Base-by-base conservation (phyloP, 2,113 vertebrate species). In the Saccopteryx bilineata region DNA sequence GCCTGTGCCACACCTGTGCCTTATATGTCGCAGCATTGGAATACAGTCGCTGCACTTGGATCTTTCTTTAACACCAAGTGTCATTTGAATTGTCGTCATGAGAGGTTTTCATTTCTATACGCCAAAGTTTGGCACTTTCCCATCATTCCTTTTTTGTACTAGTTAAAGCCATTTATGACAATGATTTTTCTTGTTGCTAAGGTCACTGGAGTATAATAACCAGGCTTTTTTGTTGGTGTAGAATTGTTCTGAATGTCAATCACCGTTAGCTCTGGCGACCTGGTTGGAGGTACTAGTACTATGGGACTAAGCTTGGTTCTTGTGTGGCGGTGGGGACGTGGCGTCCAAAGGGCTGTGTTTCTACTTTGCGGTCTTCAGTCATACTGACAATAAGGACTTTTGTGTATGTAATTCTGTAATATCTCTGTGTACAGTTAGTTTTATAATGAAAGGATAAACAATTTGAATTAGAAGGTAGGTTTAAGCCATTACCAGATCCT, bases 381-480 rank as follows among this genome's bases (percentile, higher is more conserved):
- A 58, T 76, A 95, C 86, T 92, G 95, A 93, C 19, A 83, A 84
- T 84, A 92, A 96, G 93, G 95, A 93, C 94, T 97, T 96, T 84
- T 97, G 97, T 98, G 98, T 97, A 97, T 97, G 96, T 97, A 97
- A 95, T 97, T 97, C 96, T 98, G 97, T 98, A 97, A 96, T 96
- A 96, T 96, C 97, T 84, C 78, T 83, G 96, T 98, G 97, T 96
- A 96, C 97, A 97, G 98, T 97, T 97, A 95, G 97, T 95, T 86
- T 97, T 93, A 82, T 87, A 87, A 96, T 69, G 54, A 96, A 95
- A 92, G 94, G 94, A 84, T 94, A 96, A 87, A 97, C 97, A 96
- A 90, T 82, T 93, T 93, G 97, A 97, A 84, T 95, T 94, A 93
- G 97, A 97, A 98, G 97, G 97, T 98, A 98, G 98, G 97, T 97